phyloP scores from a whole-genome alignment of 2,888 invertebrate genomes.

The Fragum whitleyi region DNA sequence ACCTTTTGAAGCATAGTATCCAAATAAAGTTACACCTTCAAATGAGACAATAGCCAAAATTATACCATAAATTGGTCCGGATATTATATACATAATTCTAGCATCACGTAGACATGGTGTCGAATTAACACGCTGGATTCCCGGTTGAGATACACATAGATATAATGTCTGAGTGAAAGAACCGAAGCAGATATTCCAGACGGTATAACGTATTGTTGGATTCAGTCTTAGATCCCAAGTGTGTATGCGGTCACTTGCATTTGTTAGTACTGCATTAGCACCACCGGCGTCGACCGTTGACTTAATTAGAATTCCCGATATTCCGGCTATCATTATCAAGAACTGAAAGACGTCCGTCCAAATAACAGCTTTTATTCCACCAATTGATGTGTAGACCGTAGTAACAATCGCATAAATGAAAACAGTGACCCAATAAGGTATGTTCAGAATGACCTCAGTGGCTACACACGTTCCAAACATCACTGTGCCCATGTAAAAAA shows the following conservation, averaged over 20 bases:
- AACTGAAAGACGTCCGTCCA: too few species aligned
- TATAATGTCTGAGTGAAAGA: slow-evolving; percentile 14
- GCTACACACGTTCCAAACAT: slow-evolving; percentile 42
- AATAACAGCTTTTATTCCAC: slow-evolving; percentile 52
- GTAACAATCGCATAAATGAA: slow-evolving; percentile 36
- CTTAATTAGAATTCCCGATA: slow-evolving; percentile 40
- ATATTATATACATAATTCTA: slow-evolving; percentile 16
- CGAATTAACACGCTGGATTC: slow-evolving; percentile 32
- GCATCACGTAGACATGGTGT: slow-evolving; percentile 23
- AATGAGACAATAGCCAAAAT: background rate
- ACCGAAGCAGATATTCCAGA: slow-evolving; percentile 41
- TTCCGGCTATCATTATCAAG: too few species aligned
- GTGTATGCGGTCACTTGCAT: slow-evolving; percentile 24
- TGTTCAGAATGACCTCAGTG: slow-evolving; percentile 26
- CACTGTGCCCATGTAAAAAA: too few species aligned
- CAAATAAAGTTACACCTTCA: slow-evolving; percentile 50
- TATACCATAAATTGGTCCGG: slow-evolving; percentile 28
- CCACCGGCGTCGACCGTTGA: slow-evolving; percentile 33
- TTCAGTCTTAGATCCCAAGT: slow-evolving; percentile 28
- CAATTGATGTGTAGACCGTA: slow-evolving; percentile 43
- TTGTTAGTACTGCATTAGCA: background rate
- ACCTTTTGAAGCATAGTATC: slow-evolving; percentile 37
- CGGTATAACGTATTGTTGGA: slow-evolving; percentile 41
- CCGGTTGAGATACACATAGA: slow-evolving; percentile 2
- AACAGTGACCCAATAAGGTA: slow-evolving; percentile 46